These are phyloP conservation scores for Lytechinus pictus DNA, from an alignment of 35 echinoderm and acorn worm species.

Conservation along the genomic window DNA sequence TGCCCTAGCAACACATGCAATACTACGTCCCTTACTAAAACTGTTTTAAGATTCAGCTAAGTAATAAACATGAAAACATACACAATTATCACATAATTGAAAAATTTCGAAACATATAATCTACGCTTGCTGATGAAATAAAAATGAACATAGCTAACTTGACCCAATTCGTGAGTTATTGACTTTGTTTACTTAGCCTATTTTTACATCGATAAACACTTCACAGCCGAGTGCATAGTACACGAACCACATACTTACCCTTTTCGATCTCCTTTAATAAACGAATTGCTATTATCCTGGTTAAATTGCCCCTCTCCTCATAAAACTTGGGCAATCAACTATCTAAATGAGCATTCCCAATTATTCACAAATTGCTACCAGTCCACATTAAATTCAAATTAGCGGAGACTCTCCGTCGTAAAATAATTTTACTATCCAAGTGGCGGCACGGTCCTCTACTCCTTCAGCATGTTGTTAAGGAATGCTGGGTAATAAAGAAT, in stretches of 20 bases:
- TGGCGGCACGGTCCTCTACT: not conserved
- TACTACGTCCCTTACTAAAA: not conserved
- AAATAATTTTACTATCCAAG: not conserved
- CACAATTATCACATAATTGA: too few relatives aligned
- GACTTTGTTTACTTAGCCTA: not conserved
- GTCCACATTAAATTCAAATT: not conserved
- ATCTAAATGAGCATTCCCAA: not conserved
- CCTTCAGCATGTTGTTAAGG: not conserved
- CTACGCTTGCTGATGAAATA: not conserved
- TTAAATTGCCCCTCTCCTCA: not conserved
- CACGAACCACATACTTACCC: not conserved
- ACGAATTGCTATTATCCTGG: not conserved
- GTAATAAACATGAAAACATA: too few relatives aligned
- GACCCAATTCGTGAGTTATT: not conserved
- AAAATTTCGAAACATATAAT: too few relatives aligned
- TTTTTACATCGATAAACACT: not conserved
- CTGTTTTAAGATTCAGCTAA: too few relatives aligned
- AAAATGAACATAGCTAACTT: not conserved
- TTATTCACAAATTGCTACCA: not conserved
- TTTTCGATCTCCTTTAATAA: not conserved
- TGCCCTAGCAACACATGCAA: not conserved
- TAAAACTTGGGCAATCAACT: not conserved
- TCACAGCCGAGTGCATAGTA: not conserved
- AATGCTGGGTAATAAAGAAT: constrained; percentile 12
- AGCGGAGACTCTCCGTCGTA: not conserved